A percentile compares a stretch with the other conserved stretches of the same genome.
These are phyloP conservation scores for Galeopterus variegatus DNA, from an alignment of 2,113 vertebrate genomes.

Conservation along the genomic window DNA sequence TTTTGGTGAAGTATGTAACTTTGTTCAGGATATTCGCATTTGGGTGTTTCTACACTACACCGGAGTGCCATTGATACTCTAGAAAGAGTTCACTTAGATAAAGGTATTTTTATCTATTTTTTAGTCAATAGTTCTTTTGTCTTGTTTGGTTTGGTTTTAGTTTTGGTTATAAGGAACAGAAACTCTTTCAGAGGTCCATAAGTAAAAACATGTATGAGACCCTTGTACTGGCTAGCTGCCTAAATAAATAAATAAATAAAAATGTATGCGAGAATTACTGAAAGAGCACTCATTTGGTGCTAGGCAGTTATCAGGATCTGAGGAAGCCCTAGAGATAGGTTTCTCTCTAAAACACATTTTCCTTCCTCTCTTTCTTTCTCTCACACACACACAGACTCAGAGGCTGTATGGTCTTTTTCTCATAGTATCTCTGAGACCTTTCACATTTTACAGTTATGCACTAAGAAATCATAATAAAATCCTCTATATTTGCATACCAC, in stretches of 20 bases:
- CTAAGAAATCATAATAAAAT: conserved; percentile 50
- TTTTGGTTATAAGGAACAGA: conserved; percentile 58
- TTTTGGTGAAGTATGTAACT: not conserved
- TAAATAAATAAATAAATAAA: not conserved
- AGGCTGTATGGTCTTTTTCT: not conserved
- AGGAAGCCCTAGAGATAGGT: not conserved
- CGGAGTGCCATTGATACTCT: conserved; percentile 2
- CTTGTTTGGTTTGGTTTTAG: not conserved
- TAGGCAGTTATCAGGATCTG: not conserved
- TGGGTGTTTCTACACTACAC: not conserved
- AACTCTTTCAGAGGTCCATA: conserved; percentile 36
- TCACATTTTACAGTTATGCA: not conserved
- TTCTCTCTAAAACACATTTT: conserved; percentile 21
- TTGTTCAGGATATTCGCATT: not conserved
- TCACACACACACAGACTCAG: not conserved
- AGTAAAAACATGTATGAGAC: not conserved
- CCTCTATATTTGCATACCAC: not conserved
- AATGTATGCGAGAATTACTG: not conserved
- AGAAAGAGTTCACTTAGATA: not conserved
- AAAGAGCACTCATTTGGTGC: not conserved
- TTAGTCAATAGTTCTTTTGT: not conserved
- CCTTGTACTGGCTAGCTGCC: too few species aligned
- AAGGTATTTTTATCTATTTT: conserved; percentile 41
- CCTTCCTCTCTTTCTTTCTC: not conserved
- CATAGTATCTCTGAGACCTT: not conserved